These are phyloP conservation scores for Coelopa pilipes DNA, from an alignment of 2,888 invertebrate genomes.

Conservation along the genomic window DNA sequence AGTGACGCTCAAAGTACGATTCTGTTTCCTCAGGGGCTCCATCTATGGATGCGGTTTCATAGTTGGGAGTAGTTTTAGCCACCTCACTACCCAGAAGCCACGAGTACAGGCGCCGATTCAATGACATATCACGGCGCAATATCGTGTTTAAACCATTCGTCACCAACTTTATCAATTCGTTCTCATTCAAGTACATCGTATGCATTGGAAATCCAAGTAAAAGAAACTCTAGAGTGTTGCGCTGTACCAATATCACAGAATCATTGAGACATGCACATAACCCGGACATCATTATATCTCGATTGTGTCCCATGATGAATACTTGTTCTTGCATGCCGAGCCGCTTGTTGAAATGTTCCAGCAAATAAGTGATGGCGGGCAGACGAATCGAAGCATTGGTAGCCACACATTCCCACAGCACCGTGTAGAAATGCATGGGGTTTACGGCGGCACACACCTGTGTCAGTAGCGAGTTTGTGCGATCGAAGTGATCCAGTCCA, in stretches of 20 bases:
- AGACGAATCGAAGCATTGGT: constrained; percentile 83
- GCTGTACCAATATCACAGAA: constrained; percentile 82
- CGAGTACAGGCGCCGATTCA: constrained; percentile 85
- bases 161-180: constrained; percentile 78
- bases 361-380: constrained; percentile 83
- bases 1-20: constrained; percentile 75
- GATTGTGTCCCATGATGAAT: constrained; percentile 84
- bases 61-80: constrained; percentile 67
- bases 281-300: constrained; percentile 84
- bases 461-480: constrained; percentile 67
- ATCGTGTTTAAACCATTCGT: constrained; percentile 80
- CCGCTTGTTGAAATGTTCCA: constrained; percentile 83
- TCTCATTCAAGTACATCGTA: constrained; percentile 75
- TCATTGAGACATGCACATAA: constrained; percentile 85
- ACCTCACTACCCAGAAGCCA: constrained; percentile 84
- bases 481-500: constrained; percentile 85
- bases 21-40: constrained; percentile 46
- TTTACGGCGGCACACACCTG: constrained; percentile 79
- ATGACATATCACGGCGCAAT: constrained; percentile 86
- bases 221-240: constrained; percentile 85
- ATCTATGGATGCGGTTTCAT: constrained; percentile 52
- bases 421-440: constrained; percentile 83
- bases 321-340: constrained; percentile 83
- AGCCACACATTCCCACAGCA: constrained; percentile 87
- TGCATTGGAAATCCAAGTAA: constrained; percentile 87